phyloP scores from a whole-genome alignment of 1,140 invertebrate genomes.

The Leptinotarsa lineolata region DNA sequence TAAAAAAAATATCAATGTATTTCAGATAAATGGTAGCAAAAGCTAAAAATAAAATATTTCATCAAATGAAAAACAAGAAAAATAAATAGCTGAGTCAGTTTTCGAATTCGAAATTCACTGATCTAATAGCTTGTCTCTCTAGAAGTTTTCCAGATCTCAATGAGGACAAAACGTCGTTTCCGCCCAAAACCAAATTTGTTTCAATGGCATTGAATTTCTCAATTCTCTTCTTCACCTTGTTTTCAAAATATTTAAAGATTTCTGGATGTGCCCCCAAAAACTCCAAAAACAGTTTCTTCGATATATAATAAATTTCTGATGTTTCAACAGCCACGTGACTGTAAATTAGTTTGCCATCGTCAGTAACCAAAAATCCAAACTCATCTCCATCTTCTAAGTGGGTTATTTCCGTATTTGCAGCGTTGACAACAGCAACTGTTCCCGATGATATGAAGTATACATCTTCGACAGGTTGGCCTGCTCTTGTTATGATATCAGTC shows the following conservation, averaged over 20 bases:
- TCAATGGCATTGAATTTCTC: conserved; percentile 17
- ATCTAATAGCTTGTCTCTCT: neutral
- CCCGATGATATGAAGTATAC: conserved; percentile 59
- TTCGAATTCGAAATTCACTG: neutral
- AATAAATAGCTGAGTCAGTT: neutral
- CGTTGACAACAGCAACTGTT: conserved; percentile 55
- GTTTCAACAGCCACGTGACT: conserved; percentile 33
- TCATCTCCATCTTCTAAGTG: conserved; percentile 36
- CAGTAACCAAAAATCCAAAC: conserved; percentile 25
- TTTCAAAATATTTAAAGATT: conserved; percentile 23
- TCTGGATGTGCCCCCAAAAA: conserved; percentile 24
- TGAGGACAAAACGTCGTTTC: neutral
- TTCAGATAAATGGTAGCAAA: too few relatives aligned
- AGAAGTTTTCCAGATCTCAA: conserved; percentile 5
- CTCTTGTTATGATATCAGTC: conserved; percentile 57
- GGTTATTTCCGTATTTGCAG: conserved; percentile 18
- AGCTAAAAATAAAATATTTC: too few relatives aligned
- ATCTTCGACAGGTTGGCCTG: conserved; percentile 50
- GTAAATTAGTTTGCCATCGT: conserved; percentile 1
- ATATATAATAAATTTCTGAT: conserved; percentile 32
- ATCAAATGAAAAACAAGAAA: too few relatives aligned
- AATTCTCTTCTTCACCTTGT: conserved; percentile 15
- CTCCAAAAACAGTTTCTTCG: conserved; percentile 17
- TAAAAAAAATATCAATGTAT: too few relatives aligned
- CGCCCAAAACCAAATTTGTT: neutral